Evolutionary conservation across 2,113 vertebrate genomes (phyloP).

Genomic region (Sciurus niger): DNA sequence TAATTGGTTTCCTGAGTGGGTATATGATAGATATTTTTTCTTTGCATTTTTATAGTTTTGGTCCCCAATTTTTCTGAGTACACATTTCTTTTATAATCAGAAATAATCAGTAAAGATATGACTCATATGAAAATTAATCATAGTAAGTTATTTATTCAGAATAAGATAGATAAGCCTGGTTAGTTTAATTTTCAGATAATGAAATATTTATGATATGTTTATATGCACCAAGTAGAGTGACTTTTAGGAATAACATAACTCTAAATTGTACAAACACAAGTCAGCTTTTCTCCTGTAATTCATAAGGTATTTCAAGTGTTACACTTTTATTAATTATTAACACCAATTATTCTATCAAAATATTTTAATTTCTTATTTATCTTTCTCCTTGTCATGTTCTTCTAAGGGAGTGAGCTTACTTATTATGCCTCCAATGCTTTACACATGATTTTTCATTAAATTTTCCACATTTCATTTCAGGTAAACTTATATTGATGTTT

Average conservation of each 20-base stretch:
- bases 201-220: not conserved
- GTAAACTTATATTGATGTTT: not conserved
- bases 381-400: not conserved
- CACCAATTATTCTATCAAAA: no score
- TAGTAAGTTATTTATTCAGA: conserved; percentile 1
- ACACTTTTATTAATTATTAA: not conserved
- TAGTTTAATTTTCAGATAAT: conserved; percentile 52
- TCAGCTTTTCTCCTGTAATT: not conserved
- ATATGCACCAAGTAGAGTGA: not conserved
- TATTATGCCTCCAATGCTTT: fast-evolving
- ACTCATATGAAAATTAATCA: not conserved
- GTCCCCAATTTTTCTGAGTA: not conserved
- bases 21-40: not conserved
- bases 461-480: not conserved
- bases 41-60: not conserved
- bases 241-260: not conserved
- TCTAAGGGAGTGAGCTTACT: not conserved
- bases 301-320: not conserved
- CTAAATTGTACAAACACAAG: not conserved
- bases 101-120: not conserved
- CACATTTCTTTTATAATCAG: conserved; percentile 9
- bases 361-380: not conserved
- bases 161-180: not conserved
- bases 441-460: not conserved
- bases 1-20: not conserved